phyloP scores from a whole-genome alignment of 2,888 invertebrate genomes.

The Spilosoma lubricipeda region DNA sequence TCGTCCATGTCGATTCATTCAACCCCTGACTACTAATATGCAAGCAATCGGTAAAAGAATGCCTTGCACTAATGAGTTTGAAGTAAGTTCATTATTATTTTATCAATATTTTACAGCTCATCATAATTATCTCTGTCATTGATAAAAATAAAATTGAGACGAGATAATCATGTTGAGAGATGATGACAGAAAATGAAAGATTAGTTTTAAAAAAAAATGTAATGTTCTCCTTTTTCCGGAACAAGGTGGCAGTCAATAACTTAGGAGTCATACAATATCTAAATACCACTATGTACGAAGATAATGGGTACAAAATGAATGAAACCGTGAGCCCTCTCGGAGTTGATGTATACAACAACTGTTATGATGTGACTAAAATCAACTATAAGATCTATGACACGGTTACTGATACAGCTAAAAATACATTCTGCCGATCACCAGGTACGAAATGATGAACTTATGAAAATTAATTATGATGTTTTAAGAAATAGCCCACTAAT shows the following conservation, averaged over 20 bases:
- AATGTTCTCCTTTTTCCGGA: not conserved
- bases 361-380: constrained; percentile 63
- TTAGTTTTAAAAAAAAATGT: not conserved
- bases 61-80: constrained; percentile 79
- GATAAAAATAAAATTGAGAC: constrained; percentile 6
- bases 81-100: constrained; percentile 57
- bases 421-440: constrained; percentile 68
- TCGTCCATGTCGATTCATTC: constrained; percentile 87
- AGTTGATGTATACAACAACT: constrained; percentile 55
- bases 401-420: constrained; percentile 68
- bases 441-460: constrained; percentile 50
- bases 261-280: constrained; percentile 83
- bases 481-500: not conserved
- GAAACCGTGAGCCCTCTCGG: constrained; percentile 54
- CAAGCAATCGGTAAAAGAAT: constrained; percentile 84
- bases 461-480: not conserved
- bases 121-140: not conserved
- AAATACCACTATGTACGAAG: constrained; percentile 77
- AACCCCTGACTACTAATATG: constrained; percentile 88
- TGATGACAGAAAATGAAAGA: too few species aligned
- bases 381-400: constrained; percentile 59
- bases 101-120: not conserved
- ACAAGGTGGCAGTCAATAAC: constrained; percentile 65
- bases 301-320: constrained; percentile 75
- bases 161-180: too few species aligned